phyloP scores from a whole-genome alignment of 2,888 invertebrate genomes.

The Lottia scabra region DNA sequence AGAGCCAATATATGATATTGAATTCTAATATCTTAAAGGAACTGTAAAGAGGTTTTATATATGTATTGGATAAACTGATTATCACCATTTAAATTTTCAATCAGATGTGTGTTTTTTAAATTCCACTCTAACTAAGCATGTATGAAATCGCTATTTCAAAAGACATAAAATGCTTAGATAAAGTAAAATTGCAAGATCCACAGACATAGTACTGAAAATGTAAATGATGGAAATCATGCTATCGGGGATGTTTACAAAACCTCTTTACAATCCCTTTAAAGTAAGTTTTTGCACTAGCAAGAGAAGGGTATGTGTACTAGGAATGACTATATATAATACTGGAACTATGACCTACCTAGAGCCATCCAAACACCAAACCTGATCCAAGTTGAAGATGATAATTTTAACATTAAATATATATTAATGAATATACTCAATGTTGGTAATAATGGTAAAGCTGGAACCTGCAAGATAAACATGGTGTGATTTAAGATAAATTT shows the following conservation, averaged over 20 bases:
- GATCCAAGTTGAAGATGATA: slow-evolving; percentile 85
- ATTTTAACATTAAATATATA: slow-evolving; percentile 85
- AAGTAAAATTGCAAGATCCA: too few species aligned
- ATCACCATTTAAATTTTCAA: too few species aligned
- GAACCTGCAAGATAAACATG: slow-evolving; percentile 75
- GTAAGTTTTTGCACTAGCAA: background rate
- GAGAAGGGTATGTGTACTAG: background rate
- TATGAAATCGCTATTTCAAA: too few species aligned
- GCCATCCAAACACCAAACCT: slow-evolving; percentile 84
- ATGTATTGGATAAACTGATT: too few species aligned
- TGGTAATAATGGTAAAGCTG: slow-evolving; percentile 85
- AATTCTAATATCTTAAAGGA: background rate
- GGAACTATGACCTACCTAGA: slow-evolving; percentile 73
- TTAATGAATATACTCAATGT: slow-evolving; percentile 85
- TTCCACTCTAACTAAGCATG: too few species aligned
- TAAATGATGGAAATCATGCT: too few species aligned
- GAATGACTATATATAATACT: background rate
- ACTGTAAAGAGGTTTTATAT: too few species aligned
- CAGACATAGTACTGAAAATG: too few species aligned
- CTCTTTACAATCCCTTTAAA: background rate
- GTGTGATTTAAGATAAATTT: background rate
- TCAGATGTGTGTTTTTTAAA: background rate
- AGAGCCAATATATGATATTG: background rate
- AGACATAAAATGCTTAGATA: too few species aligned
- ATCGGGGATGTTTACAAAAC: too few species aligned